phyloP scores from a whole-genome alignment of 2,113 vertebrate genomes.

The Anolis carolinensis region DNA sequence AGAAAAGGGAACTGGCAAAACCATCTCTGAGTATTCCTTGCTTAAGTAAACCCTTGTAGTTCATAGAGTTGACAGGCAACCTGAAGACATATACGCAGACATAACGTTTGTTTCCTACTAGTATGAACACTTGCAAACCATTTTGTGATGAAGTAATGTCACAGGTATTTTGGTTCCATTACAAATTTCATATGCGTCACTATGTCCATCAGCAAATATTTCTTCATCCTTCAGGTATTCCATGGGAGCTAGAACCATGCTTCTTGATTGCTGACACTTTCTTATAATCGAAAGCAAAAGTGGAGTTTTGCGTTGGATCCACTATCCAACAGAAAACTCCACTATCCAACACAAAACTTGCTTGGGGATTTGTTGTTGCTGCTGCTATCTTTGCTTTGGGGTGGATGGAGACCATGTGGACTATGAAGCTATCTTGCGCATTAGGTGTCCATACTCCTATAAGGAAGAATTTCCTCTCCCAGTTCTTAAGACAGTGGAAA shows the following conservation, averaged over 20 bases:
- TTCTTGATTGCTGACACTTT: neutral
- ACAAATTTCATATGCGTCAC: neutral
- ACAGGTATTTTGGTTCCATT: neutral
- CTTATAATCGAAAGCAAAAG: neutral
- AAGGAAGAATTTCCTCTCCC: slow-evolving; percentile 15
- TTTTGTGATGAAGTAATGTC: neutral
- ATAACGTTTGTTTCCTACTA: neutral
- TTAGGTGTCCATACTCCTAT: neutral
- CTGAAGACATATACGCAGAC: no score
- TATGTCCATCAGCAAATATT: neutral
- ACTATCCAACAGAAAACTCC: neutral
- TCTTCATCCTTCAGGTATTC: neutral
- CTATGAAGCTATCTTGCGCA: neutral
- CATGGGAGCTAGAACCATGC: neutral
- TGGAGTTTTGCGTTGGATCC: neutral
- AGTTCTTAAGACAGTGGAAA: neutral
- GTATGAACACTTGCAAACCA: neutral
- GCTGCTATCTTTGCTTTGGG: neutral
- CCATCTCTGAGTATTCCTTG: no score
- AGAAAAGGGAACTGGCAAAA: no score
- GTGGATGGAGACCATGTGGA: neutral
- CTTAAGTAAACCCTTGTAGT: no score
- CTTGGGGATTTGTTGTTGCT: neutral
- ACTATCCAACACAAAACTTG: neutral
- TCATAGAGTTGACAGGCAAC: no score